Evolutionary conservation across 2,113 vertebrate genomes (phyloP), one percentile per base, ranked within the genome.

Genomic region (Chamaetylas fuelleborni): DNA sequence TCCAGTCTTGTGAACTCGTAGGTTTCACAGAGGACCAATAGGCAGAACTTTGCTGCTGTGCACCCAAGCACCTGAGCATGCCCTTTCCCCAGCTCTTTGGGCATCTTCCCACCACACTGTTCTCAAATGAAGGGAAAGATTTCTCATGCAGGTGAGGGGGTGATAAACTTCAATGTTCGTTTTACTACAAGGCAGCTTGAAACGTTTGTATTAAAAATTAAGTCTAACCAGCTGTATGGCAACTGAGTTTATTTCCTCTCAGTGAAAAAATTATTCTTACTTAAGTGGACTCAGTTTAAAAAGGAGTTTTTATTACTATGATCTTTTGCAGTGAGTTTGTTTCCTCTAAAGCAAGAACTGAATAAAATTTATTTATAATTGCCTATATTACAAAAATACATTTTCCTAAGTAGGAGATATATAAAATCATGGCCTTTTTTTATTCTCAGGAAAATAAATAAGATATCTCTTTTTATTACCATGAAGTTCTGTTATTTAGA

Each of bases 351-450:
- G 71, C 17, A 69, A 70, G 64, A 88, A 71, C 25, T n/a, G 29
- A 79, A 88, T 65, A 77, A 79, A 81, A 73, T 40, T 47, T 72
- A 54, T 80, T 89, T 95, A 26, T 53, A 81, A 86, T 93, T 94
- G 60, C 31, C 38, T 80, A 51, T 54, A 90, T 90, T 66, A 70
- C 14, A 56, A 94, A 70, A 72, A 62, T 40, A 12, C 36, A 81
- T 88, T 81, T 82, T 72, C 50, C n/a, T 91, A 89, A 95, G 65
- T 33, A 80, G 48, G 22, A 82, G 20, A 72, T 48, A 65, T 14
- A 85, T 33, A 91, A 85, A 74, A 80, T 51, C 2, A 1, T 19
- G 40, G 38, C 22, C n/a, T n/a, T 5, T 87, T 94, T 85, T 76
- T 62, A 42, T 65, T 76, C 58, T 82, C 50, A 54, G 29, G 34